These are phyloP conservation scores for Diachasma alloeum DNA, from an alignment of 1,140 invertebrate species.

Conservation along the genomic window DNA sequence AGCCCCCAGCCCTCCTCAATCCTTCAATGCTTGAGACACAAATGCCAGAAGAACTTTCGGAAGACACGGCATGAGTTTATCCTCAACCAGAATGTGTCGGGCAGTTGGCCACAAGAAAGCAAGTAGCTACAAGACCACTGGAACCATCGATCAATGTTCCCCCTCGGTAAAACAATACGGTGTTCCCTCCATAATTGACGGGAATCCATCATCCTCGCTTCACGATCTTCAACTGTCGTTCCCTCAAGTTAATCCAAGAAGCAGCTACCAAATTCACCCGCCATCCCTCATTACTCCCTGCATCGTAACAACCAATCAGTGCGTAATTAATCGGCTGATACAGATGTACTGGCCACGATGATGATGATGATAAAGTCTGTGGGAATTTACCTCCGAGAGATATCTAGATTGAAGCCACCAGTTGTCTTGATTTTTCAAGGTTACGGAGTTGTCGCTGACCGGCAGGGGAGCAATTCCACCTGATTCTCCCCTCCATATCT, in stretches of 20 bases:
- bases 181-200: constrained; percentile 65
- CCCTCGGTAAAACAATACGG: constrained; percentile 65
- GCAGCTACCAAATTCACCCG: background rate
- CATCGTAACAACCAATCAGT: background rate
- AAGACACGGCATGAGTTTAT: background rate
- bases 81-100: background rate
- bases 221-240: constrained; percentile 35
- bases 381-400: background rate
- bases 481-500: constrained; percentile 13
- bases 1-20: background rate
- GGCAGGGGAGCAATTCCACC: constrained; percentile 28
- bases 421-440: constrained; percentile 15
- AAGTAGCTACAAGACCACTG: constrained; percentile 44
- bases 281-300: background rate
- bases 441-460: background rate
- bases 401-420: background rate
- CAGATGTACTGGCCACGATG: background rate
- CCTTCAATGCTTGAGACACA: background rate
- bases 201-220: constrained; percentile 64
- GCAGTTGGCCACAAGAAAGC: constrained; percentile 39
- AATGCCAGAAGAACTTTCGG: background rate
- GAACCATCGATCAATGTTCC: constrained; percentile 62
- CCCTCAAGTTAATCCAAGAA: background rate
- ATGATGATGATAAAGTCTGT: background rate
- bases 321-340: background rate